These are phyloP conservation scores for sheep (Ovis aries) DNA, from an alignment of 2,113 vertebrate genomes.

Conservation along the genomic window DNA sequence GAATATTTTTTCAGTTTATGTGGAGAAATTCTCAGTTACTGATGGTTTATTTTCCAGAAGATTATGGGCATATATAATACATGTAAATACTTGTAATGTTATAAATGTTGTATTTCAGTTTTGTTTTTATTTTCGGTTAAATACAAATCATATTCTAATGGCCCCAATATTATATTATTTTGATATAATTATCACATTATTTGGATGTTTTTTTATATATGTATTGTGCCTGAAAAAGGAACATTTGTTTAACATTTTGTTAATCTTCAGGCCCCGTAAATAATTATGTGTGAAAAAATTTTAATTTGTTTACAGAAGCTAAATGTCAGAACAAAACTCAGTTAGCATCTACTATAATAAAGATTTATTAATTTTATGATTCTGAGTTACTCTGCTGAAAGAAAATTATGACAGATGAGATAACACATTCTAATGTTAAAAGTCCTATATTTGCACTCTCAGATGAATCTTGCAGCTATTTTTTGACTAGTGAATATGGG, in stretches of 20 bases:
- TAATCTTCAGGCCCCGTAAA: not conserved
- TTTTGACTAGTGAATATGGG: constrained; percentile 71
- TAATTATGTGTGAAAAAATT: constrained; percentile 15
- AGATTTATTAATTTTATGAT: not conserved
- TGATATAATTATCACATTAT: constrained; percentile 21
- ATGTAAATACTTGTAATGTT: constrained; percentile 9
- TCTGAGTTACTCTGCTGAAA: not conserved
- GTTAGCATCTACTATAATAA: not conserved
- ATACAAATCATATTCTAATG: not conserved
- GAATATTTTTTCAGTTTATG: not conserved
- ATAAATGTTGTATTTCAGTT: constrained; percentile 10
- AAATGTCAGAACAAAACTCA: not conserved
- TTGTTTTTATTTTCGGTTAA: constrained; percentile 43
- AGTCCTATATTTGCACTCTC: constrained; percentile 40
- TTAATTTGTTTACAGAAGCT: constrained; percentile 24
- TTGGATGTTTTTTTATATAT: not conserved
- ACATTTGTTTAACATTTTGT: constrained; percentile 7
- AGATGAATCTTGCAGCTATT: constrained; percentile 36
- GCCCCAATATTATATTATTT: not conserved
- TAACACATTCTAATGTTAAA: not conserved
- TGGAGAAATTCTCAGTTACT: constrained; percentile 13
- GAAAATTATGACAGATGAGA: not conserved
- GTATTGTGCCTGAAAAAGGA: constrained; percentile 2
- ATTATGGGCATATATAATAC: not conserved
- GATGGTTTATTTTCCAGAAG: not conserved